A percentile compares a stretch with the other conserved stretches of the same genome.
phyloP scores from a whole-genome alignment of 1,140 invertebrate species.

The Drosophila subobscura region DNA sequence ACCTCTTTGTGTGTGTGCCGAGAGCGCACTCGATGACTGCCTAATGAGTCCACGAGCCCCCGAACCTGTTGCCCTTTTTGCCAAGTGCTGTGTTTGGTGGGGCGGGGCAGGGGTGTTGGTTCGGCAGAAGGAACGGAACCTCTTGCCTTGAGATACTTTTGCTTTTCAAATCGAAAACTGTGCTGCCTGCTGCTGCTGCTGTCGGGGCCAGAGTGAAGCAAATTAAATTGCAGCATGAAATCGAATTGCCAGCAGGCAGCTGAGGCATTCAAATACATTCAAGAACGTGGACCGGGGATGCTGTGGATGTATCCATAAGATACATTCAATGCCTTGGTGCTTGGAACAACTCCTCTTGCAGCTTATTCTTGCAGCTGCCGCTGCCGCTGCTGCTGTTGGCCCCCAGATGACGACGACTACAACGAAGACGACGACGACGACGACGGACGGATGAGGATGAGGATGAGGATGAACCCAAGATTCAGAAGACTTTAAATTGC shows the following conservation, averaged over 20 bases:
- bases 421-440: too few relatives aligned
- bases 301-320: conserved; percentile 31
- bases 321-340: conserved; percentile 13
- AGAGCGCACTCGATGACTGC: conserved; percentile 20
- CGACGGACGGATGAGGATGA: conserved; percentile 9
- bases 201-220: conserved; percentile 34
- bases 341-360: conserved; percentile 24
- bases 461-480: conserved; percentile 39
- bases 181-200: conserved; percentile 3
- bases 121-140: conserved; percentile 2
- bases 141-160: conserved; percentile 41
- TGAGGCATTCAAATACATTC: conserved; percentile 45
- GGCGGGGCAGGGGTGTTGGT: neutral
- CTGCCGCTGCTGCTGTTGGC: too few relatives aligned
- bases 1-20: neutral
- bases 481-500: conserved; percentile 55
- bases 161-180: conserved; percentile 47
- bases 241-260: conserved; percentile 61
- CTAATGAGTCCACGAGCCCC: conserved; percentile 37
- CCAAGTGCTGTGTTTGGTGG: neutral
- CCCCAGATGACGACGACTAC: neutral
- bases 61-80: conserved; percentile 50
- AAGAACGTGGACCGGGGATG: neutral
- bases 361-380: neutral
- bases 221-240: conserved; percentile 67